Evolutionary conservation across 2,113 vertebrate species (phyloP).

Genomic region (Piaya cayana): DNA sequence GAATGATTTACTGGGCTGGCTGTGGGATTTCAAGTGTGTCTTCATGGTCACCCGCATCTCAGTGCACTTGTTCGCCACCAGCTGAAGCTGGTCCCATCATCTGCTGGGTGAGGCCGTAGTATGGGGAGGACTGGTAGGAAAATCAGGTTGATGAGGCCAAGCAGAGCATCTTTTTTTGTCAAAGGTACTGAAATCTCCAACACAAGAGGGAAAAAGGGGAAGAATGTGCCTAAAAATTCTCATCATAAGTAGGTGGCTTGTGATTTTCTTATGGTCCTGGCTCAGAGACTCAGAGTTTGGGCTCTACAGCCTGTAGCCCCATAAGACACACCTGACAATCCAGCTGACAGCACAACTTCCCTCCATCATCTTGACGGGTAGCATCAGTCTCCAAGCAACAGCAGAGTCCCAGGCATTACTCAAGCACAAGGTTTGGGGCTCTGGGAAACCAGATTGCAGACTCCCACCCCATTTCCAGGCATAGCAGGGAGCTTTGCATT

Average conservation of each 20-base stretch:
- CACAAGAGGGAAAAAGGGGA: background rate
- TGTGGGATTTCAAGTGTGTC: background rate
- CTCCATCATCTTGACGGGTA: background rate
- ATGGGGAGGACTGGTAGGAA: background rate
- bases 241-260: background rate
- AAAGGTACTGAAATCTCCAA: background rate
- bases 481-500: background rate
- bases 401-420: background rate
- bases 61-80: background rate
- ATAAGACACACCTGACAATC: background rate
- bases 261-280: background rate
- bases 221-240: background rate
- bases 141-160: background rate
- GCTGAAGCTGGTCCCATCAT: background rate
- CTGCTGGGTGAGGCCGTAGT: background rate
- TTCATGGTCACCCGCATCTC: background rate
- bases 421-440: background rate
- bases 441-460: background rate
- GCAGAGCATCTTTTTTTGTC: background rate
- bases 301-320: background rate
- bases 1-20: background rate
- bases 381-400: background rate
- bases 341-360: background rate
- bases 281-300: background rate
- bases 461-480: background rate